Evolutionary conservation across 1,140 invertebrate species (phyloP), one percentile per base, ranked within the genome.

Genomic region (Aphaenogaster floridana): DNA sequence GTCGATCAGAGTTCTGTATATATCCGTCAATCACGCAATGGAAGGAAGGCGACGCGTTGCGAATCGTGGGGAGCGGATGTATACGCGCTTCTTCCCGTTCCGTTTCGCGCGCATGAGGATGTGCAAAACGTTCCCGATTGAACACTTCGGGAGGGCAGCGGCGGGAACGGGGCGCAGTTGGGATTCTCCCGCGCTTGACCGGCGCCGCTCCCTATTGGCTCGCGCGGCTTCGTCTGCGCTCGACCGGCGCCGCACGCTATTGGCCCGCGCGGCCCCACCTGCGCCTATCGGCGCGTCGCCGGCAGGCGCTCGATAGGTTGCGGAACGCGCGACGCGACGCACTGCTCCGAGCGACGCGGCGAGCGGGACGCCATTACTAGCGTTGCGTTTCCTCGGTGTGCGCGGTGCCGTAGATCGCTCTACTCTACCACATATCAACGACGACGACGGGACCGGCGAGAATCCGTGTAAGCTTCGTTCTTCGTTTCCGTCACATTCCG

Each of bases 321-420:
- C 17, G 50, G 87, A 36, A 90, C 69, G n/a, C 74, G 48, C 57
- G 59, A 50, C 59, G 34, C 45, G 28, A 68, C 28, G 28, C 54
- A 52, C 54, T n/a, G 61, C 34, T 48, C 57, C 28, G 45, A 76
- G 50, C 88, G 77, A 86, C 86, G 89, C 89, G 77, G 71, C 69
- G 63, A 87, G 59, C 48, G 61, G 45, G 89, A 88, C 89, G 89
- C 89, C 89, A 90, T 90, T 90, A 48, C 57, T 88, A 72, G 42
- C 48, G 66, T 88, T 72, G 68, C 69, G 52, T 90, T 89, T 61
- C 57, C 21, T 66, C 63, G n/a, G 76, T 81, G 59, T 36, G 59
- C 61, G 57, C 57, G 61, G 54, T 81, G 52, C 68, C 15, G 52
- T 66, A 17, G 17, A 17, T 21, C 50, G 13, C 34, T 7, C 15